A percentile compares a stretch with the other conserved stretches of the same genome.
Conservation (phyloP, 2,797 vertebrate species). For the Scyliorhinus canicula region DNA sequence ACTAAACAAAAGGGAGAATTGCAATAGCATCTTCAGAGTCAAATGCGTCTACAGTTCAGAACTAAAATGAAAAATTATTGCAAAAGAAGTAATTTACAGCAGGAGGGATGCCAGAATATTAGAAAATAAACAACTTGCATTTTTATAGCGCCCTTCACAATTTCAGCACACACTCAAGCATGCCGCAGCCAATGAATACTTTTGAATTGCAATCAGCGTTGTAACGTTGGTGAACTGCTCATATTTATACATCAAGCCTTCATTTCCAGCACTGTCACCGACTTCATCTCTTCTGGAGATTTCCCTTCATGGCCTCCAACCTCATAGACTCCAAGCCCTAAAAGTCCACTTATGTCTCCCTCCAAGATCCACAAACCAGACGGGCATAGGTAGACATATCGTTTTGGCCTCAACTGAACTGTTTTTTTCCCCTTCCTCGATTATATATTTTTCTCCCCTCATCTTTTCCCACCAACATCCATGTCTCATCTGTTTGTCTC, state of each 20-base stretch:
- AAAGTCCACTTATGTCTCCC: neutral
- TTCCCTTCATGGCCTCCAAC: neutral
- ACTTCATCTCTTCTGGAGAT: neutral
- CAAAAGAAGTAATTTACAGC: neutral
- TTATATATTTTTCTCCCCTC: neutral
- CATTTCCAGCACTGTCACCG: neutral
- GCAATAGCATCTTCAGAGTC: neutral
- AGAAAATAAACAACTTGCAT: neutral
- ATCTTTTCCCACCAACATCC: neutral
- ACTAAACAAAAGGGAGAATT: neutral
- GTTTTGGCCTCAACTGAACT: neutral
- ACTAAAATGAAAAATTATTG: neutral
- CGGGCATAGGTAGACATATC: no score
- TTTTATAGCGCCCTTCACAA: neutral
- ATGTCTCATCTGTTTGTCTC: neutral
- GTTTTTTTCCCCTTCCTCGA: neutral
- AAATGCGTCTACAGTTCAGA: neutral
- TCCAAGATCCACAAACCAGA: neutral
- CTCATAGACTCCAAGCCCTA: neutral
- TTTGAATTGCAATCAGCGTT: neutral
- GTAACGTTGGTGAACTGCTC: neutral
- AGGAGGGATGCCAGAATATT: neutral
- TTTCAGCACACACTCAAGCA: neutral
- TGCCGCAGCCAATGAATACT: neutral
- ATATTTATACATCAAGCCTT: no score